phyloP scores from a whole-genome alignment of 2,797 vertebrate species.

The Pyrocephalus nanus region DNA sequence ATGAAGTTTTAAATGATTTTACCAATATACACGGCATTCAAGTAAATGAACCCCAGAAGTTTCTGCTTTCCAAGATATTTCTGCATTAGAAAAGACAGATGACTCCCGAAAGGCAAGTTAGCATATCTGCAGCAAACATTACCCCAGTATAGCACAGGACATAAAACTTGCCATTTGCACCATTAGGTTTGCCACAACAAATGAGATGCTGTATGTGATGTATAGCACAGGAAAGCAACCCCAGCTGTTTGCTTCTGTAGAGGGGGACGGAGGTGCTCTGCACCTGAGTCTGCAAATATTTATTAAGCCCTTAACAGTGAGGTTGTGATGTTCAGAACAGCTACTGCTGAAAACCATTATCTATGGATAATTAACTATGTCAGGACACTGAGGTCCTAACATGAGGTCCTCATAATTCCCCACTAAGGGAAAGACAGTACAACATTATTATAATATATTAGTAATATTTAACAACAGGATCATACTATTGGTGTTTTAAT shows the following conservation, averaged over 20 bases:
- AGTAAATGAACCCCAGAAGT: background rate
- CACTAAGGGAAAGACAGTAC: conserved; percentile 66
- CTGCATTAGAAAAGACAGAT: conserved; percentile 69
- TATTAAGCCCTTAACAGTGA: conserved; percentile 69
- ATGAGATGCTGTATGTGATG: conserved; percentile 76
- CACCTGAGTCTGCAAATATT: conserved; percentile 75
- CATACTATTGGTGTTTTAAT: conserved; percentile 48
- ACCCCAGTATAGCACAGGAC: conserved; percentile 31
- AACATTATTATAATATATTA: conserved; percentile 68
- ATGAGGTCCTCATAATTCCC: conserved; percentile 72
- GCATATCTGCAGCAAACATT: conserved; percentile 62
- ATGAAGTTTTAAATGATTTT: background rate
- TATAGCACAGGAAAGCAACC: conserved; percentile 75
- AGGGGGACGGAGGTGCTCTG: conserved; percentile 37
- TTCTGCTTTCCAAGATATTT: conserved; percentile 37
- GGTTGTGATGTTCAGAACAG: conserved; percentile 42
- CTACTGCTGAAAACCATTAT: conserved; percentile 73
- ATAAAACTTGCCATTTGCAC: conserved; percentile 73
- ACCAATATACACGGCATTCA: background rate
- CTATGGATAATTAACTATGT: conserved; percentile 79
- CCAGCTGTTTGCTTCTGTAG: conserved; percentile 79
- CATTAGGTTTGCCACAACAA: conserved; percentile 75
- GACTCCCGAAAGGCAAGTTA: conserved; percentile 57
- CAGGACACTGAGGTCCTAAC: conserved; percentile 77
- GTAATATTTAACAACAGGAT: conserved; percentile 65